These are phyloP conservation scores for Priapulus caudatus DNA, from an alignment of 2,888 invertebrate species.

Conservation along the genomic window DNA sequence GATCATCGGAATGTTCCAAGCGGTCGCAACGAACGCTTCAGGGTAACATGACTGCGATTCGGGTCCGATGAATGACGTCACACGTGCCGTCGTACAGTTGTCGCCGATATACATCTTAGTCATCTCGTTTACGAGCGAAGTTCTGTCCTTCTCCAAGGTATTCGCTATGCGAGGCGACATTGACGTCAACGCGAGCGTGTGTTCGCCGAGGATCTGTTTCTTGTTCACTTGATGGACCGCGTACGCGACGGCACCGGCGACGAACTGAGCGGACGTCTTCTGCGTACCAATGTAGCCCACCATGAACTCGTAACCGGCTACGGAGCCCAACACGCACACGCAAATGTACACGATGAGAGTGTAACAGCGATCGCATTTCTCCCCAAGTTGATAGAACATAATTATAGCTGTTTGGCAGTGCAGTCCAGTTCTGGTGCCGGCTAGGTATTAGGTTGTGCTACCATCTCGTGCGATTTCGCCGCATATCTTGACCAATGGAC, in stretches of 20 bases:
- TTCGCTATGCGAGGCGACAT: too few relatives aligned
- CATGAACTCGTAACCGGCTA: background rate
- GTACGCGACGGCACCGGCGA: background rate
- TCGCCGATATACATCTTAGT: background rate
- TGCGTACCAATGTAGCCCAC: background rate
- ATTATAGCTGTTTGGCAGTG: too few relatives aligned
- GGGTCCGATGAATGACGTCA: background rate
- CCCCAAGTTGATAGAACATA: too few relatives aligned
- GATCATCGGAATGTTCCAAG: slow-evolving; percentile 3
- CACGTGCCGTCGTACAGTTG: background rate
- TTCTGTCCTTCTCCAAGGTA: background rate
- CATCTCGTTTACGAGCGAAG: background rate
- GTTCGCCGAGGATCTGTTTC: background rate
- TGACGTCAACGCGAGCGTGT: background rate
- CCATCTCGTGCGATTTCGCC: too few relatives aligned
- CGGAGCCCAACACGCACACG: too few relatives aligned
- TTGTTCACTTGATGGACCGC: background rate
- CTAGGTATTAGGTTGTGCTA: too few relatives aligned
- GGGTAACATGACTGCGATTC: background rate
- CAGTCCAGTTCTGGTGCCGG: too few relatives aligned
- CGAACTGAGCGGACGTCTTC: background rate
- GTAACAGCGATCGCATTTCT: too few relatives aligned
- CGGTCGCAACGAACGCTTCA: background rate
- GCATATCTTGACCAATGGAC: too few relatives aligned
- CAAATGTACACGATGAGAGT: too few relatives aligned